Evolutionary conservation across 2,888 invertebrate genomes (phyloP).

Genomic region (Cantharis lateralis): DNA sequence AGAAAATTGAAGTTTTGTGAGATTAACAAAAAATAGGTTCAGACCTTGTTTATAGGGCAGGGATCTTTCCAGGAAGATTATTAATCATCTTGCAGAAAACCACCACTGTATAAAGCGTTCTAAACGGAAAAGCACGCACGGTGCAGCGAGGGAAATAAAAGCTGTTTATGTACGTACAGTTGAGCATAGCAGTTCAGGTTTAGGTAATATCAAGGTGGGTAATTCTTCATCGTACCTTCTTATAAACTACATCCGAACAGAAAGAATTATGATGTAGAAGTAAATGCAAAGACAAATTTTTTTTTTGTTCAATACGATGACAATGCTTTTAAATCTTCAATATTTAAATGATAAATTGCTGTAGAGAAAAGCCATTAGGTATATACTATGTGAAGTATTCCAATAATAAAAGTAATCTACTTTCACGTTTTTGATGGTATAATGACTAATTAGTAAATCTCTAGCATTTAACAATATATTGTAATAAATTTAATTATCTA

Average conservation of each 20-base stretch:
- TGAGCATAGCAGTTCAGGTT: conserved; percentile 16
- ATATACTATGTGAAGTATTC: background rate
- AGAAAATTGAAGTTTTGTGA: conserved; percentile 44
- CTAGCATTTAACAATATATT: background rate
- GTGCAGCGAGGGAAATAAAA: conserved; percentile 8
- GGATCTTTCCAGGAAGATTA: conserved; percentile 35
- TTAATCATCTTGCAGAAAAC: conserved; percentile 38
- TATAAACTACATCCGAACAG: conserved; percentile 9
- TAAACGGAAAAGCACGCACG: conserved; percentile 32
- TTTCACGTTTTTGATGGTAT: background rate
- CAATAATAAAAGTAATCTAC: background rate
- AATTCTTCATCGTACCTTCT: conserved; percentile 23
- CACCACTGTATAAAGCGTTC: conserved; percentile 29
- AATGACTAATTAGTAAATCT: background rate
- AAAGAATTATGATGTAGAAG: conserved; percentile 26
- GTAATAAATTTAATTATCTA: background rate
- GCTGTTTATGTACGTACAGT: conserved; percentile 6
- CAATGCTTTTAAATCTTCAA: background rate
- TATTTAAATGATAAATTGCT: background rate
- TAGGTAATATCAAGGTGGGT: conserved; percentile 14
- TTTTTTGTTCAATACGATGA: background rate
- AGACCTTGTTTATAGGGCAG: conserved; percentile 36
- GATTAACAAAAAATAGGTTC: conserved; percentile 38
- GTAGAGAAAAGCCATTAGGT: background rate
- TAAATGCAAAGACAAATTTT: conserved; percentile 11